Percentiles rank a stretch among this genome's conserved stretches.
phyloP scores from a whole-genome alignment of 2,797 vertebrate species.

The Zenarchopterus dispar region DNA sequence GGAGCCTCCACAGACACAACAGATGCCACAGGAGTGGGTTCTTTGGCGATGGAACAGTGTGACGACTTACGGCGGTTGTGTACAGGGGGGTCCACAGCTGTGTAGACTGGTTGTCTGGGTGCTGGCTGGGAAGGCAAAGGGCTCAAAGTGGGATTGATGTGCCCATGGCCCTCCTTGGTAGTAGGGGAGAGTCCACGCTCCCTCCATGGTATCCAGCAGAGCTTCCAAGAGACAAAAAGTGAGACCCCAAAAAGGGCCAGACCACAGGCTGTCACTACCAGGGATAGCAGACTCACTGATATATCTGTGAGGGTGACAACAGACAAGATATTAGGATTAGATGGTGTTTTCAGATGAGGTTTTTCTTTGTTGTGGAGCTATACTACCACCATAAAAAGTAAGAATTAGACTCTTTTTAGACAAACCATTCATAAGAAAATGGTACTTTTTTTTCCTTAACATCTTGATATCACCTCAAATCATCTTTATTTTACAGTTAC shows the following conservation, averaged over 20 bases:
- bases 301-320: slow-evolving; percentile 84
- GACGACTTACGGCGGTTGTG: slow-evolving; percentile 89
- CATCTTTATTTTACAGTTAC: too few relatives aligned
- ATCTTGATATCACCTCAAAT: too few relatives aligned
- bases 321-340: slow-evolving; percentile 16
- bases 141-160: slow-evolving; percentile 75
- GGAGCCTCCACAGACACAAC: slow-evolving; percentile 88
- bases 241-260: slow-evolving; percentile 96
- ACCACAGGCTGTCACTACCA: slow-evolving; percentile 96
- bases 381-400: not conserved
- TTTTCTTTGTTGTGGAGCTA: not conserved
- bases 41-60: slow-evolving; percentile 81
- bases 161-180: slow-evolving; percentile 85
- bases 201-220: slow-evolving; percentile 99
- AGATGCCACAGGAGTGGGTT: slow-evolving; percentile 86
- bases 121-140: slow-evolving; percentile 61
- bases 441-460: too few relatives aligned
- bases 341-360: slow-evolving; percentile 4
- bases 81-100: slow-evolving; percentile 86
- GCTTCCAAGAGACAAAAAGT: slow-evolving; percentile 98
- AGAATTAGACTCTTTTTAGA: not conserved
- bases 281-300: slow-evolving; percentile 93
- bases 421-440: not conserved
- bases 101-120: slow-evolving; percentile 89
- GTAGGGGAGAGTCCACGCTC: slow-evolving; percentile 88